phyloP scores from a whole-genome alignment of 2,888 invertebrate genomes.

The Philopedon plagiatum region DNA sequence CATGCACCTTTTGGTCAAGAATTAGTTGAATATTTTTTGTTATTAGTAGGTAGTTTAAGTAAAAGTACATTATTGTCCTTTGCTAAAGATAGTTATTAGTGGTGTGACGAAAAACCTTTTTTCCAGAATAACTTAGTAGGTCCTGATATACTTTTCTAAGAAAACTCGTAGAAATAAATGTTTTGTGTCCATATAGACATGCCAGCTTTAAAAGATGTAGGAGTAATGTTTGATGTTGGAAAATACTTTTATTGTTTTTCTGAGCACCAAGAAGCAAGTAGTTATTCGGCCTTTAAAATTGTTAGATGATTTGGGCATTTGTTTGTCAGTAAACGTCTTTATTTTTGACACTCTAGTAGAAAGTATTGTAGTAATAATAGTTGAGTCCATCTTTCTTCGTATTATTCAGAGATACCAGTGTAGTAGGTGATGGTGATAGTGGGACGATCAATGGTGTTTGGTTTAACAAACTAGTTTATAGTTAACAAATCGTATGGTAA shows the following conservation, averaged over 20 bases:
- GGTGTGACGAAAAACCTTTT: neutral
- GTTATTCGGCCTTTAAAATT: slow-evolving; percentile 63
- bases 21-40: neutral
- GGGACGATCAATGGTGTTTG: too few species aligned
- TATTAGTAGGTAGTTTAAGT: neutral
- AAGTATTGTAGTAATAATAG: too few species aligned
- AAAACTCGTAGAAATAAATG: slow-evolving; percentile 4
- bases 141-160: slow-evolving; percentile 6
- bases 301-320: slow-evolving; percentile 24
- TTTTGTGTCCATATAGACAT: slow-evolving; percentile 23
- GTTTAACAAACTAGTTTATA: too few species aligned
- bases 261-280: slow-evolving; percentile 64
- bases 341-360: neutral
- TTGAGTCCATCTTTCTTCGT: too few species aligned
- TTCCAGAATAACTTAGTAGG: neutral
- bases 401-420: too few species aligned
- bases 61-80: neutral
- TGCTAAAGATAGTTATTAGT: slow-evolving; percentile 1
- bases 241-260: slow-evolving; percentile 15
- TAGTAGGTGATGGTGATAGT: too few species aligned
- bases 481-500: too few species aligned
- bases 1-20: slow-evolving; percentile 1
- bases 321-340: neutral
- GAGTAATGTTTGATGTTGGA: slow-evolving; percentile 18
- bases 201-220: slow-evolving; percentile 27